These are phyloP conservation scores for Malthinus flaveolus DNA, from an alignment of 2,888 invertebrate genomes.

Conservation along the genomic window DNA sequence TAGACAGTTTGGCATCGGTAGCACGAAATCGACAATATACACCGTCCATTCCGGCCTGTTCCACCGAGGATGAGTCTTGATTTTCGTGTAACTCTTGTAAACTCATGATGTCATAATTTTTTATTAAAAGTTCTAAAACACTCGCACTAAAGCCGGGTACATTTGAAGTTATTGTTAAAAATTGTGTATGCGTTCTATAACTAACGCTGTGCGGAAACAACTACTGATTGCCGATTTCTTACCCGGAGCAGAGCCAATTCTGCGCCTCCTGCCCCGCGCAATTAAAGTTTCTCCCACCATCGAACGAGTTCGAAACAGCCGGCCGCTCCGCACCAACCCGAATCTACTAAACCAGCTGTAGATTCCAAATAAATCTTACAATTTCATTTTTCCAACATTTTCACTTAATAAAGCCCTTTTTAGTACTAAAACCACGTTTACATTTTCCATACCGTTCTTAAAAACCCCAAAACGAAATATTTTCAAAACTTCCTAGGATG, in stretches of 20 bases:
- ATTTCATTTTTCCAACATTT: slow-evolving; percentile 3
- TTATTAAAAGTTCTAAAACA: slow-evolving; percentile 13
- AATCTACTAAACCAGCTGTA: slow-evolving; percentile 22
- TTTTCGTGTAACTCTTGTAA: slow-evolving; percentile 42
- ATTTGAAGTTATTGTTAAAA: slow-evolving; percentile 18
- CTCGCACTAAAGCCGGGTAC: slow-evolving; percentile 43
- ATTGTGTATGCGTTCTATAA: slow-evolving; percentile 6
- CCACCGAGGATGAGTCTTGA: slow-evolving; percentile 33
- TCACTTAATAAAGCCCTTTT: neutral
- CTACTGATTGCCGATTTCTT: slow-evolving; percentile 32
- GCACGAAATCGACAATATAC: slow-evolving; percentile 38
- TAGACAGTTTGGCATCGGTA: slow-evolving; percentile 29
- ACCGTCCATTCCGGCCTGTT: slow-evolving; percentile 36
- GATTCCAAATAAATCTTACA: slow-evolving; percentile 5
- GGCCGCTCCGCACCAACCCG: slow-evolving; percentile 18
- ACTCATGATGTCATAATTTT: slow-evolving; percentile 46
- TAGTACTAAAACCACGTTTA: neutral
- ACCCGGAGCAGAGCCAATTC: slow-evolving; percentile 32
- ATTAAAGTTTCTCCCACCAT: slow-evolving; percentile 16
- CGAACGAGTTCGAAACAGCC: slow-evolving; percentile 14
- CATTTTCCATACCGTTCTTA: too few species aligned
- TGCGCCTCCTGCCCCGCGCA: slow-evolving; percentile 32
- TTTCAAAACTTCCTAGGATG: neutral
- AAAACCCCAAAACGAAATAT: neutral
- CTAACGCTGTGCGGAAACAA: slow-evolving; percentile 22